Percentiles rank a stretch among this genome's conserved stretches.
Conservation (phyloP, 2,888 invertebrate genomes). For the Pocota personata region DNA sequence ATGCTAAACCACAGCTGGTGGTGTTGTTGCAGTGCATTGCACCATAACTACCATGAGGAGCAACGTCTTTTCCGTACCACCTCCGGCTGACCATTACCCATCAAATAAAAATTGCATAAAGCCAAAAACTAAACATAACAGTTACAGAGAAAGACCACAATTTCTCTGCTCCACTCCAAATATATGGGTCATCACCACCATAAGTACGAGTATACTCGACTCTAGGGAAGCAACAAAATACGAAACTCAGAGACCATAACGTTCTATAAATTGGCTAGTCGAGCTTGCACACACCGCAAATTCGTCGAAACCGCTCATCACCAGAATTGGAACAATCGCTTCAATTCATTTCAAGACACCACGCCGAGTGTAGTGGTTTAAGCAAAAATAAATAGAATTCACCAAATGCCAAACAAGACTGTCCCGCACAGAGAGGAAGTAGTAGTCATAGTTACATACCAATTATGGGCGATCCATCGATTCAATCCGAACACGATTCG, state of each 20-base stretch:
- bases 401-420: conserved; percentile 36
- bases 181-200: conserved; percentile 67
- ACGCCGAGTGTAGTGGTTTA: not conserved
- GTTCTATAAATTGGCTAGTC: conserved; percentile 60
- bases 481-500: conserved; percentile 34
- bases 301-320: conserved; percentile 64
- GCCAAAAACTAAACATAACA: conserved; percentile 58
- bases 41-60: conserved; percentile 27
- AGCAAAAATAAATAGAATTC: conserved; percentile 13
- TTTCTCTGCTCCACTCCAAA: conserved; percentile 57
- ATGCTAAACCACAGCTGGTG: not conserved
- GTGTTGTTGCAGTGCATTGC: conserved; percentile 30
- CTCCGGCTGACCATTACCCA: conserved; percentile 29
- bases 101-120: conserved; percentile 56
- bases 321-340: conserved; percentile 60
- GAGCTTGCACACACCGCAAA: conserved; percentile 34
- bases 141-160: conserved; percentile 62
- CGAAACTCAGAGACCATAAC: conserved; percentile 66
- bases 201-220: conserved; percentile 25
- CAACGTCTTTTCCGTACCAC: not conserved
- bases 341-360: conserved; percentile 20
- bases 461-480: conserved; percentile 56
- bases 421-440: conserved; percentile 36
- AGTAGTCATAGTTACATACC: conserved; percentile 55
- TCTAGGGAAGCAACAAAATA: conserved; percentile 59